These are phyloP conservation scores for Zele albiditarsus DNA, from an alignment of 2,888 invertebrate genomes.

Conservation along the genomic window DNA sequence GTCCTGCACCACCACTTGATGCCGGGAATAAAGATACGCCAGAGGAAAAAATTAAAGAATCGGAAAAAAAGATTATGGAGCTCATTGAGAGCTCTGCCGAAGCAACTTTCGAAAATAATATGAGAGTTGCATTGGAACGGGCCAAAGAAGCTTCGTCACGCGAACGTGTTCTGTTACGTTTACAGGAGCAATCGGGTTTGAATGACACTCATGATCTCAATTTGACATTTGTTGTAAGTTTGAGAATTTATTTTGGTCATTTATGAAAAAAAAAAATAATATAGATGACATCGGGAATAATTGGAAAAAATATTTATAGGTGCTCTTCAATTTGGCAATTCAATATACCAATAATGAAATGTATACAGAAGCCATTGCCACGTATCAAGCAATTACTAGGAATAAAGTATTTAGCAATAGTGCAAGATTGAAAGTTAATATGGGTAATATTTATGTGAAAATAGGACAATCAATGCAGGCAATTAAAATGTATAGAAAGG, in stretches of 20 bases:
- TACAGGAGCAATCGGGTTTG: constrained; percentile 93
- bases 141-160: constrained; percentile 97
- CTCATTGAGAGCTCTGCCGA: constrained; percentile 93
- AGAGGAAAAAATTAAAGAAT: constrained; percentile 91
- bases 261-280: not conserved
- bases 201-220: constrained; percentile 95
- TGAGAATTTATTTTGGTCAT: not conserved
- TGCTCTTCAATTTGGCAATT: constrained; percentile 95
- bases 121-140: constrained; percentile 84
- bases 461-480: constrained; percentile 95
- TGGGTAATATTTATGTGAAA: constrained; percentile 98
- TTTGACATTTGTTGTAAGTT: constrained; percentile 90
- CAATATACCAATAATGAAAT: constrained; percentile 96
- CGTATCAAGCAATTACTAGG: constrained; percentile 94
- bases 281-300: not conserved
- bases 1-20: constrained; percentile 78
- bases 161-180: constrained; percentile 90
- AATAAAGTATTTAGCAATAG: constrained; percentile 96
- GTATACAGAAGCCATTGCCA: constrained; percentile 96
- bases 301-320: constrained; percentile 75
- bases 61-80: constrained; percentile 91
- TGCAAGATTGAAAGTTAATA: constrained; percentile 94
- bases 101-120: constrained; percentile 79
- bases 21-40: constrained; percentile 87
- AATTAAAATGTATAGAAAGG: constrained; percentile 98